Base-by-base conservation (phyloP, 2,113 vertebrate genomes). In the Oncorhynchus keta region DNA sequence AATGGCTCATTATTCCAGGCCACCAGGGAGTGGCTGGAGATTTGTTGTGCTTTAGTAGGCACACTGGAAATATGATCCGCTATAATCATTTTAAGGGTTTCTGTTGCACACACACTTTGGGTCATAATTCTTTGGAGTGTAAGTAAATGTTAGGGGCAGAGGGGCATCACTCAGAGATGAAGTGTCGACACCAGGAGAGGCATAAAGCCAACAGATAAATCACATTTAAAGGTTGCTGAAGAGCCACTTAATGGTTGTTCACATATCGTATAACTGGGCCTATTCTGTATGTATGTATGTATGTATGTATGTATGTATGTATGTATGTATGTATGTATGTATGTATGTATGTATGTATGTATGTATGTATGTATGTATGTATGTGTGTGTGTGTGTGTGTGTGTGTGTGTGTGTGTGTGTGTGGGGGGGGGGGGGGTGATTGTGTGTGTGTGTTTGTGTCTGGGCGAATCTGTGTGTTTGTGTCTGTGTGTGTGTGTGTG, bases 1-100 rank as follows among this genome's bases (percentile, higher is more conserved):
- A 93, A 92, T 90, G 76, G 87, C 87, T 90, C 86, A 90, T 92
- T 91, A 90, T 74, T 81, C 71, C 61, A 59, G 24, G 71, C 64
- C 69, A 84, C 75, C 81, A 81, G 84, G 72, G 59, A 85, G 16
- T 26, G 49, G 78, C 32, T 11, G 22, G 61, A 76, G 75, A 22
- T 26, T 55, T 74, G 77, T 66, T 77, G 74, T 71, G 62, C 79
- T 83, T 64, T 30, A 70, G 73, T 80, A 39, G 45, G 55, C 49
- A 59, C n/a, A 48, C 16, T 70, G 64, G 74, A 90, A 88, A 82
- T 82, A 70, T 73, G 28, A 79, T 75, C 75, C 28, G 20, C 32
- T 82, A 79, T 86, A 72, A 68, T 79, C 39, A 57, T 73, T 79
- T 74, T 16, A n/a, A 57, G 30, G 8, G 49, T 66, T 35, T 75